Evolutionary conservation across 2,797 vertebrate species (phyloP).

Genomic region (Xenopus petersii): DNA sequence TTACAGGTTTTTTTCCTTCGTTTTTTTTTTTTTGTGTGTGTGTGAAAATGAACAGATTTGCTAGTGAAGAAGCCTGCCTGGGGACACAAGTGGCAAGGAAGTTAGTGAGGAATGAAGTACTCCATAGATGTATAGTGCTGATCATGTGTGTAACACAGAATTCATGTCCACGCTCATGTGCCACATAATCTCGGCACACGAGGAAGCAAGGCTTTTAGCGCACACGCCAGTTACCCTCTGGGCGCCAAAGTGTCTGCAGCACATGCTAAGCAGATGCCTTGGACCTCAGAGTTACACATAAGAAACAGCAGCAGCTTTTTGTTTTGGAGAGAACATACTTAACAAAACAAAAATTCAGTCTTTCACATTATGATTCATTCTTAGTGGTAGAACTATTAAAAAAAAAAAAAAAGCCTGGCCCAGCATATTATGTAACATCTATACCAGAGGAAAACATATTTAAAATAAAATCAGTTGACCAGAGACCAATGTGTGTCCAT

Average conservation of each 20-base stretch:
- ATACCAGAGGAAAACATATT: too few relatives aligned
- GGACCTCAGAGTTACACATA: constrained; percentile 55
- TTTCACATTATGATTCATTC: constrained; percentile 74
- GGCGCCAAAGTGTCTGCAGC: not conserved
- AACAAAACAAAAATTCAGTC: constrained; percentile 55
- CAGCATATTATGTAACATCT: too few relatives aligned
- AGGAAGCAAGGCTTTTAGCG: constrained; percentile 78
- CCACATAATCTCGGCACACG: constrained; percentile 79
- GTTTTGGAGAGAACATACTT: constrained; percentile 62
- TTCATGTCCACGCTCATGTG: constrained; percentile 60
- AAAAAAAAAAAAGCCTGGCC: constrained; percentile 51
- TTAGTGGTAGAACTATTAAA: constrained; percentile 69
- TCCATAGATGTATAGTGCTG: constrained; percentile 18
- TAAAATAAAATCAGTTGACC: not conserved
- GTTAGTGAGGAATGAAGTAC: not conserved
- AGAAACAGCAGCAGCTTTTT: constrained; percentile 74
- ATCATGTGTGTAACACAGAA: constrained; percentile 58
- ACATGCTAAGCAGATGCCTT: not conserved
- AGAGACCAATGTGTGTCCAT: too few relatives aligned
- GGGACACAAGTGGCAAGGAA: not conserved
- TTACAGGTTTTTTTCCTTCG: constrained; percentile 44
- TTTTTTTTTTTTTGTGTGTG: too few relatives aligned
- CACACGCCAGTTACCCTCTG: constrained; percentile 65
- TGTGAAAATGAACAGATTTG: not conserved
- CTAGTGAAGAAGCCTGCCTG: not conserved